phyloP scores from a whole-genome alignment of 2,113 vertebrate genomes.

The Pholis gunnellus region DNA sequence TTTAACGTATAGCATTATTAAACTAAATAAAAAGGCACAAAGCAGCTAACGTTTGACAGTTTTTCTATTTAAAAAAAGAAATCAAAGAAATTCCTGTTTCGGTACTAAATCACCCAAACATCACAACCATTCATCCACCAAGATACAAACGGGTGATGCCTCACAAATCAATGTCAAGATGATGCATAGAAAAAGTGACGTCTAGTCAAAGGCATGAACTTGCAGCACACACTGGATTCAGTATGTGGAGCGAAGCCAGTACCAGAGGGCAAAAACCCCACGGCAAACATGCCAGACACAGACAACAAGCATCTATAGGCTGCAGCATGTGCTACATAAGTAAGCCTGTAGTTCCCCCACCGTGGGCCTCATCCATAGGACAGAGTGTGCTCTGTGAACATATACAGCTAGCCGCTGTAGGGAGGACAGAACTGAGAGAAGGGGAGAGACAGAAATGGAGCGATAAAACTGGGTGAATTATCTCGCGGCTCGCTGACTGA shows the following conservation, averaged over 20 bases:
- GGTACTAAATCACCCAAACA: not conserved
- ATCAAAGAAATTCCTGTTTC: not conserved
- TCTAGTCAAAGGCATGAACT: not conserved
- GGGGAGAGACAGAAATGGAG: slow-evolving; percentile 38
- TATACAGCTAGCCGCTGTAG: slow-evolving; percentile 29
- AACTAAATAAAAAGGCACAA: not conserved
- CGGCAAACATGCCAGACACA: slow-evolving; percentile 33
- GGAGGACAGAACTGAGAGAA: slow-evolving; percentile 27
- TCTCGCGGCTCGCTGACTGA: slow-evolving; percentile 24
- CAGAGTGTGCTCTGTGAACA: slow-evolving; percentile 61
- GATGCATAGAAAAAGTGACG: not conserved
- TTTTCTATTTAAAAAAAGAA: not conserved
- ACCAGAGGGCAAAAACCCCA: slow-evolving; percentile 14
- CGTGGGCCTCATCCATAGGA: slow-evolving; percentile 59
- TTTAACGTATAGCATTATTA: not conserved
- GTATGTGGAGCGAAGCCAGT: slow-evolving; percentile 7
- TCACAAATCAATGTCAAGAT: not conserved
- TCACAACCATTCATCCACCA: not conserved
- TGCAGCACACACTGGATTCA: not conserved
- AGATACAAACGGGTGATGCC: not conserved
- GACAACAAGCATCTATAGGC: slow-evolving; percentile 52
- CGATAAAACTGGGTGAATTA: slow-evolving; percentile 31
- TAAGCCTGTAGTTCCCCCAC: slow-evolving; percentile 43
- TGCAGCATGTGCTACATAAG: slow-evolving; percentile 55
- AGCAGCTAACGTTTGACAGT: not conserved